Evolutionary conservation across 2,797 vertebrate genomes (phyloP).

Genomic region (Clarias fuscus): DNA sequence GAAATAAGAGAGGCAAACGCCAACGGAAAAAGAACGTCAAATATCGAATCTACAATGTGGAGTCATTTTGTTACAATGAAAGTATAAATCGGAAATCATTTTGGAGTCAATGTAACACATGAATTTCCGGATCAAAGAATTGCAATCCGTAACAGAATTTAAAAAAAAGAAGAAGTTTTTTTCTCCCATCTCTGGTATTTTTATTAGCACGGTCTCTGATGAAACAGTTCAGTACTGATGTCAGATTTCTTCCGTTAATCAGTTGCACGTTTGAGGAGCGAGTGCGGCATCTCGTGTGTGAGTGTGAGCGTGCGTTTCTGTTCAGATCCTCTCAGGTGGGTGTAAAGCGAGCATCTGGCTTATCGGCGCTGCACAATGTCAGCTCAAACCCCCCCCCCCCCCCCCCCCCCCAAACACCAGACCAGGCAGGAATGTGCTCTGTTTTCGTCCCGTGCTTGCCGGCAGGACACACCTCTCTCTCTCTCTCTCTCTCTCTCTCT

Average conservation of each 20-base stretch:
- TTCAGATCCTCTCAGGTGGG: constrained; percentile 49
- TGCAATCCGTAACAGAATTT: too few species aligned
- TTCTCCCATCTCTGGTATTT: too few species aligned
- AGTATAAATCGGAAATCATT: too few species aligned
- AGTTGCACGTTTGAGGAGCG: not conserved
- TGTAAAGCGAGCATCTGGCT: constrained; percentile 37
- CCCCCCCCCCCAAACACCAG: constrained; percentile 37
- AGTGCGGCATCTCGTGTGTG: not conserved
- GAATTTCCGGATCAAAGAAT: too few species aligned
- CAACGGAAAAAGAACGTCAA: too few species aligned
- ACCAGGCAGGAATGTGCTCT: constrained; percentile 50
- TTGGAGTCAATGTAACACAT: too few species aligned
- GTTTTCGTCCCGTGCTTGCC: constrained; percentile 37
- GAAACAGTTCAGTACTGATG: not conserved
- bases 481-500: constrained; percentile 12
- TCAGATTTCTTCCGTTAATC: not conserved
- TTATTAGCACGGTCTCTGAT: constrained; percentile 11
- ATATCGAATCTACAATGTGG: too few species aligned
- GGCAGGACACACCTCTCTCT: constrained; percentile 39
- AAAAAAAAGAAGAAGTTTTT: too few species aligned
- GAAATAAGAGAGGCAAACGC: too few species aligned
- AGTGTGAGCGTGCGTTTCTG: not conserved
- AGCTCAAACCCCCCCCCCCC: constrained; percentile 44
- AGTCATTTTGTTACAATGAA: too few species aligned
- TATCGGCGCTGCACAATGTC: constrained; percentile 51